A percentile compares a stretch with the other conserved stretches of the same genome.
These are phyloP conservation scores for Brevimyrus niger DNA, from an alignment of 2,113 vertebrate genomes.

Conservation along the genomic window DNA sequence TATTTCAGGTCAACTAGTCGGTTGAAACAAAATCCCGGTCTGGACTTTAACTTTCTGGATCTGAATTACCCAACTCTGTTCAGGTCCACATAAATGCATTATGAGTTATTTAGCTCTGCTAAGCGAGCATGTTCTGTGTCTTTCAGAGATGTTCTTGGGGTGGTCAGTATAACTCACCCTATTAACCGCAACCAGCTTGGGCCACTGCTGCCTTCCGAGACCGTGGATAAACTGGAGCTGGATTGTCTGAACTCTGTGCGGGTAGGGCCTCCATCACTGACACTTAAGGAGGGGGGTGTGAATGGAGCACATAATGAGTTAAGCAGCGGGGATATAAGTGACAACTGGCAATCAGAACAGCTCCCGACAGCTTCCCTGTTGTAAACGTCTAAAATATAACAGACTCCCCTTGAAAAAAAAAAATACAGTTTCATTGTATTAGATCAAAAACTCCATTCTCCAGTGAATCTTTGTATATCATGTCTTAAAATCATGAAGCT, in stretches of 20 bases:
- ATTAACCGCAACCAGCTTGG: constrained; percentile 48
- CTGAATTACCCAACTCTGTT: not conserved
- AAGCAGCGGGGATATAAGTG: not conserved
- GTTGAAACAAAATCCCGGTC: too few species aligned
- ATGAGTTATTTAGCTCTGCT: not conserved
- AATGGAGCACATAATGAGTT: not conserved
- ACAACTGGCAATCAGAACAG: not conserved
- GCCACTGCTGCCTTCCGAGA: constrained; percentile 54
- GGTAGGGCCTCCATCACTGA: constrained; percentile 40
- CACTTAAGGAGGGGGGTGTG: not conserved
- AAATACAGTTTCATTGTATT: not conserved
- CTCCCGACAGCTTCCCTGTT: not conserved
- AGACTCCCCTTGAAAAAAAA: not conserved
- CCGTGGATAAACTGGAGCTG: constrained; percentile 57
- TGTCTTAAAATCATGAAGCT: not conserved
- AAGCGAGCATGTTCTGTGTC: constrained; percentile 17
- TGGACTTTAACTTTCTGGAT: too few species aligned
- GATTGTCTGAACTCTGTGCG: constrained; percentile 68
- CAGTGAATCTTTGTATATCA: not conserved
- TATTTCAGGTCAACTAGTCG: not conserved
- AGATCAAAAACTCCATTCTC: not conserved
- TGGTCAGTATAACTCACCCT: constrained; percentile 51
- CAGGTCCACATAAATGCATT: not conserved
- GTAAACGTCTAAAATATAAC: not conserved
- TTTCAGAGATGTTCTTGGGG: constrained; percentile 59